Conservation (phyloP, 2,113 vertebrate genomes). For the Ibidorhyncha struthersii region DNA sequence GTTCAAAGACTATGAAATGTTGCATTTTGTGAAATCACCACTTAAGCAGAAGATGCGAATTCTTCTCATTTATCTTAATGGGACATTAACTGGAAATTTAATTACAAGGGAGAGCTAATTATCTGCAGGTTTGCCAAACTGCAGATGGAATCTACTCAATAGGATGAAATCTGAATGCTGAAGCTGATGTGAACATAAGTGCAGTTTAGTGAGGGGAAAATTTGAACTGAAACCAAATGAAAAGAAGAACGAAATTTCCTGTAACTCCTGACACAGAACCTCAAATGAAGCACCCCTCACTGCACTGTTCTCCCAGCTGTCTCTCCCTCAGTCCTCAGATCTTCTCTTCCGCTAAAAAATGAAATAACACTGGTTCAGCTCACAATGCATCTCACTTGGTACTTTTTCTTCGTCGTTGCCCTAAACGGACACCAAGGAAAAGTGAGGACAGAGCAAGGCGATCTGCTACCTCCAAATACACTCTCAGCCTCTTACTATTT, state of each 20-base stretch:
- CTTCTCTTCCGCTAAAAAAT: background rate
- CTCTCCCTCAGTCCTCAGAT: background rate
- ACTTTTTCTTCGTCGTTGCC: background rate
- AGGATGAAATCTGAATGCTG: constrained; percentile 5
- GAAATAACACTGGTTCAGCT: background rate
- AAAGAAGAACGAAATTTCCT: background rate
- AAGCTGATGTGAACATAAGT: background rate
- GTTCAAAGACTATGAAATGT: constrained; percentile 26
- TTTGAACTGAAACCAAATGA: background rate
- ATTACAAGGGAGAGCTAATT: constrained; percentile 58
- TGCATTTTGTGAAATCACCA: background rate
- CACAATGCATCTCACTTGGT: background rate
- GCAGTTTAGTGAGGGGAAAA: background rate
- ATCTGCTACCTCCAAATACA: background rate
- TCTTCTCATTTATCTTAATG: constrained; percentile 56
- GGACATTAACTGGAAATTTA: constrained; percentile 60
- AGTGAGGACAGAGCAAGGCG: background rate
- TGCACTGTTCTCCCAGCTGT: accelerated
- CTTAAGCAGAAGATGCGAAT: background rate
- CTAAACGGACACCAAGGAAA: background rate
- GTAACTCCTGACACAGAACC: background rate
- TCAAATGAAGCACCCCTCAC: background rate
- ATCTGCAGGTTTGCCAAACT: constrained; percentile 44
- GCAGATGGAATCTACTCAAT: constrained; percentile 30
- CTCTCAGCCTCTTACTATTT: background rate